A percentile compares a stretch with the other conserved stretches of the same genome.
Evolutionary conservation across 2,888 invertebrate genomes (phyloP).

Genomic region (Rhaphigaster nebulosa): DNA sequence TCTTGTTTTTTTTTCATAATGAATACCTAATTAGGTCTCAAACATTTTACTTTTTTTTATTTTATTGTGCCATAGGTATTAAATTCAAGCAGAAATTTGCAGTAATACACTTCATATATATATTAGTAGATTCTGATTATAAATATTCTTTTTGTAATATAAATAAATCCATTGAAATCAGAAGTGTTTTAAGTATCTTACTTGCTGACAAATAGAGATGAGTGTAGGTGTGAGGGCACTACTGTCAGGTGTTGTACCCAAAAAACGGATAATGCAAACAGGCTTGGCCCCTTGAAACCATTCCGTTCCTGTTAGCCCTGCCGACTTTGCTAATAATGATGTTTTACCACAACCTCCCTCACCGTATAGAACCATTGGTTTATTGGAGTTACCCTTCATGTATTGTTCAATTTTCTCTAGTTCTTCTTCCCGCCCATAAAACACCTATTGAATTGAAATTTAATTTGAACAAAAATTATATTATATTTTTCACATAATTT

Average conservation of each 20-base stretch:
- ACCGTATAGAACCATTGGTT: conserved; percentile 92
- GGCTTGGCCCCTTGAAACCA: conserved; percentile 85
- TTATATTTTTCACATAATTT: background rate
- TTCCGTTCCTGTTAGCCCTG: conserved; percentile 80
- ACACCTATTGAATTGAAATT: conserved; percentile 73
- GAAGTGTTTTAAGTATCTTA: conserved; percentile 69
- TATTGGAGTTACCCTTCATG: conserved; percentile 87
- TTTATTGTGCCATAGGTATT: background rate
- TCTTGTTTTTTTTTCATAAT: no score
- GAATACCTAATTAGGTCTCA: no score
- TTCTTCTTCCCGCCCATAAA: conserved; percentile 92
- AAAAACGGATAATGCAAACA: conserved; percentile 89
- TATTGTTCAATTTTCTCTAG: conserved; percentile 84
- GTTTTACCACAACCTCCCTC: conserved; percentile 99
- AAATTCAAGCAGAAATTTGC: background rate
- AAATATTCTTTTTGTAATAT: background rate
- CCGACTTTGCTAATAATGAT: conserved; percentile 92
- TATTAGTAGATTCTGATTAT: background rate
- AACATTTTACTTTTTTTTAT: background rate
- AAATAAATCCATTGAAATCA: background rate
- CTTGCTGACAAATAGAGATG: conserved; percentile 95
- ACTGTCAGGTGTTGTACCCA: conserved; percentile 97
- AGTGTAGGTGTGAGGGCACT: conserved; percentile 94
- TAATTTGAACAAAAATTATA: background rate
- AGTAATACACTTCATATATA: background rate